Base-by-base conservation (phyloP, 2,888 invertebrate species). In the Lasioglossum oenotherae region DNA sequence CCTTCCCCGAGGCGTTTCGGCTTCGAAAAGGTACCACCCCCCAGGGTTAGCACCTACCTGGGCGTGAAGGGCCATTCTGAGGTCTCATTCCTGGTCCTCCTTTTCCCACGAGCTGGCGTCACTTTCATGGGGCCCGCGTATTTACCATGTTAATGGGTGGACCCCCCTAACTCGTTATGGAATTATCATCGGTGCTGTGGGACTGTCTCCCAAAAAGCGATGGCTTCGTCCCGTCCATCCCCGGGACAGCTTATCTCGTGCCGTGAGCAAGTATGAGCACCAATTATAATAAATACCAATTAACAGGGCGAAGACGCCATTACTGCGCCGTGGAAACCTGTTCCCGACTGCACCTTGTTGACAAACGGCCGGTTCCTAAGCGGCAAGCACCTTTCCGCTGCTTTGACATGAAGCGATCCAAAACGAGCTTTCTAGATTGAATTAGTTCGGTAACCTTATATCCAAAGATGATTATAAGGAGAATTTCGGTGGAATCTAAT, bases 211-310 rank as follows among this genome's bases (percentile, higher is more conserved):
- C 19, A 74, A 82, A 84, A 89, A 82, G 71, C 83, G 76, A 88
- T 79, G 90, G 77, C 83, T 69, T 75, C 71, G 82, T 78, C 74
- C 75, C 82, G 81, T 87, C 89, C 86, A 80, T 88, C 76, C 82
- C 46, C 72, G 46, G 14, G 60, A 76, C 84, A 80, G 76, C 89
- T 88, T 90, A 90, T 89, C 91, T 90, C 78, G 74, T 80, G 74
- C 84, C 79, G 90, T 87, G 90, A 88, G 84, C 90, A 89, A 91
- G 91, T 91, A 91, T 91, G 90, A 91, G 92, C 92, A 93, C 94
- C 94, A 94, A 95, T 95, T 94, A 95, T 95, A 94, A 94, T 94
- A 95, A 95, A 95, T 94, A 95, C 93, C 94, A 95, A 95, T 95
- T 95, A 95, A 94, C 93, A 93, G 92, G 92, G 88, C 91, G 90